These are phyloP conservation scores for Sebastes flavidus DNA, from an alignment of 2,797 vertebrate species.

Conservation along the genomic window DNA sequence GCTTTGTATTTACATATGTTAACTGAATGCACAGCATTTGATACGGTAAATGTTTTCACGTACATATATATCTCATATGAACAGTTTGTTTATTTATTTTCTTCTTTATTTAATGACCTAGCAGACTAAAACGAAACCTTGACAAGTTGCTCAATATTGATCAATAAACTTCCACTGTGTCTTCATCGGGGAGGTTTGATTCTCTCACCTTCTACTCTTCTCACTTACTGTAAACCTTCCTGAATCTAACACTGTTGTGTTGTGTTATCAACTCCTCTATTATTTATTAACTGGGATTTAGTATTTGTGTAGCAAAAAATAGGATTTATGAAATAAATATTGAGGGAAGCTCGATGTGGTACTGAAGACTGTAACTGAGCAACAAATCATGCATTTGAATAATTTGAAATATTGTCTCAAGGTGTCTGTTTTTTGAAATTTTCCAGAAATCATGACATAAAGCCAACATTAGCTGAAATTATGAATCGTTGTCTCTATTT, in stretches of 20 bases:
- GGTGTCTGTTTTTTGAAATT: neutral
- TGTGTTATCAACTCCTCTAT: neutral
- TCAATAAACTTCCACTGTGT: neutral
- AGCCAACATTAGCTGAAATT: neutral
- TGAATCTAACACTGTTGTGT: neutral
- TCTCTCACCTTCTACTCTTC: neutral
- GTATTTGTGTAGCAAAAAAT: neutral
- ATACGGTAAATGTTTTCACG: fast-evolving
- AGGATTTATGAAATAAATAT: neutral
- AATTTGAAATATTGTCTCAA: neutral
- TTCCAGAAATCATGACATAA: neutral
- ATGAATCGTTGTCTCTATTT: neutral
- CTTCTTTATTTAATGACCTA: no score
- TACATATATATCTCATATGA: no score
- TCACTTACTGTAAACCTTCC: neutral
- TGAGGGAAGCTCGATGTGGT: neutral
- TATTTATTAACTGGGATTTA: neutral
- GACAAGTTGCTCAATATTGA: neutral
- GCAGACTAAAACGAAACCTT: fast-evolving
- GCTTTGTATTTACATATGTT: no score
- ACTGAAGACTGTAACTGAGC: neutral
- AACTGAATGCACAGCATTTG: no score
- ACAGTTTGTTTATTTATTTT: no score
- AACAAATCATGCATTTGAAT: neutral
- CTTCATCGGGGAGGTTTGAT: no score